These are phyloP conservation scores for Eupsilia transversa DNA, from an alignment of 2,888 invertebrate genomes.

Conservation along the genomic window DNA sequence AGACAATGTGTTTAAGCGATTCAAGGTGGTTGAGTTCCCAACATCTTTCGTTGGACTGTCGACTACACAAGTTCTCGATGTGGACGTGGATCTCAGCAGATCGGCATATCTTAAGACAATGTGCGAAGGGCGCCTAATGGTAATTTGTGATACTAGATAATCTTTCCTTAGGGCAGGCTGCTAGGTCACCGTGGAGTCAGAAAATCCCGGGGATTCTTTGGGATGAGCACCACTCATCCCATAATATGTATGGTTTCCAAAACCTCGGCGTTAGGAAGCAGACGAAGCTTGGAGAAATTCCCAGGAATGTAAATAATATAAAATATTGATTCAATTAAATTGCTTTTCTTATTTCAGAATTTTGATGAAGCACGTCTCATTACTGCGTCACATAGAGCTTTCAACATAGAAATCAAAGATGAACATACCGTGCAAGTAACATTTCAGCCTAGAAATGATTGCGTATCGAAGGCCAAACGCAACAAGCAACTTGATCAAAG, in stretches of 20 bases:
- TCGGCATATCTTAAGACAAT: slow-evolving; percentile 84
- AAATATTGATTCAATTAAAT: not conserved
- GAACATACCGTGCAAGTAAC: slow-evolving; percentile 77
- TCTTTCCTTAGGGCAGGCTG: not conserved
- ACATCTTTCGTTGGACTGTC: slow-evolving; percentile 82
- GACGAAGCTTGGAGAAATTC: not conserved
- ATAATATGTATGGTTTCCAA: not conserved
- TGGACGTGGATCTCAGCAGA: slow-evolving; percentile 78
- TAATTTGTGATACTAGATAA: slow-evolving; percentile 61
- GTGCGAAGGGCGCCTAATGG: slow-evolving; percentile 79
- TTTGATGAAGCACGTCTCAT: slow-evolving; percentile 84
- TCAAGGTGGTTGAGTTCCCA: slow-evolving; percentile 85
- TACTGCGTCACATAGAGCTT: slow-evolving; percentile 87
- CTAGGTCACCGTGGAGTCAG: not conserved
- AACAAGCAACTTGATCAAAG: slow-evolving; percentile 75
- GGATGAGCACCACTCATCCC: too few relatives aligned
- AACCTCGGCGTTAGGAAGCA: not conserved
- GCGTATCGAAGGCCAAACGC: slow-evolving; percentile 80
- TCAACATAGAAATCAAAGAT: slow-evolving; percentile 73
- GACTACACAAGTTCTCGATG: slow-evolving; percentile 76
- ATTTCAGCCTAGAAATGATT: slow-evolving; percentile 83
- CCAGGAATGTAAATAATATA: slow-evolving; percentile 7
- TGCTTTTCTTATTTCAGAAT: slow-evolving; percentile 74
- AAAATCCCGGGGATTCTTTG: not conserved
- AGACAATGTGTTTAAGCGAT: slow-evolving; percentile 82